A percentile compares a stretch with the other conserved stretches of the same genome.
These are phyloP conservation scores for Antechinus stuartii DNA, from an alignment of 2,113 vertebrate genomes.

Conservation along the genomic window DNA sequence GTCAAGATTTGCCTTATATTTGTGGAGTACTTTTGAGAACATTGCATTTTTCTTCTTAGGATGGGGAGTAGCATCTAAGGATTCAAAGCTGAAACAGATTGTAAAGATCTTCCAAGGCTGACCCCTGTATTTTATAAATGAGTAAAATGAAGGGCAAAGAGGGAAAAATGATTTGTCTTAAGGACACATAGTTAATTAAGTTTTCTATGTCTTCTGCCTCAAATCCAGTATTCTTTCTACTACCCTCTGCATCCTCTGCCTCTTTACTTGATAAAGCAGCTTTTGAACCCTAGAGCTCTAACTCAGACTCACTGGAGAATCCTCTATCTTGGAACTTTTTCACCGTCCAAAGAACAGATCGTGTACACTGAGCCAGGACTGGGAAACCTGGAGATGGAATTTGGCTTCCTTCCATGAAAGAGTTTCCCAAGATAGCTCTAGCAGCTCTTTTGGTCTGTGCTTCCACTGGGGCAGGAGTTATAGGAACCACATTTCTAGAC, in stretches of 20 bases:
- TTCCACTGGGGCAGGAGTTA: neutral
- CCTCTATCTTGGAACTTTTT: neutral
- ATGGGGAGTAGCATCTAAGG: neutral
- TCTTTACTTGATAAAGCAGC: neutral
- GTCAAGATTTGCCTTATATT: neutral
- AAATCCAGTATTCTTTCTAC: neutral
- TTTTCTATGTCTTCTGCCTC: neutral
- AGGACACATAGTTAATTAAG: neutral
- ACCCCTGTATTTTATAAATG: neutral
- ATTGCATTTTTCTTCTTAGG: neutral
- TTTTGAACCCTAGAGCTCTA: neutral
- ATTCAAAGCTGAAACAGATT: neutral
- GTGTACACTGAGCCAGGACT: neutral
- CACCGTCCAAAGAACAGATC: neutral
- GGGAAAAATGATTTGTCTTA: neutral
- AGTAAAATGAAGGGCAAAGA: constrained; percentile 20
- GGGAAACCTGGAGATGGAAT: neutral
- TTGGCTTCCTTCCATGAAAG: neutral
- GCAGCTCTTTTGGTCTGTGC: neutral
- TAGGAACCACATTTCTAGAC: neutral
- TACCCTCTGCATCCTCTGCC: neutral
- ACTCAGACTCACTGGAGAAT: neutral
- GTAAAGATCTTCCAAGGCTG: neutral
- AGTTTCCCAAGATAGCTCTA: neutral
- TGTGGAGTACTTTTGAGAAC: neutral